Evolutionary conservation across 2,113 vertebrate species (phyloP).

Genomic region (Tychaedon coryphoeus): DNA sequence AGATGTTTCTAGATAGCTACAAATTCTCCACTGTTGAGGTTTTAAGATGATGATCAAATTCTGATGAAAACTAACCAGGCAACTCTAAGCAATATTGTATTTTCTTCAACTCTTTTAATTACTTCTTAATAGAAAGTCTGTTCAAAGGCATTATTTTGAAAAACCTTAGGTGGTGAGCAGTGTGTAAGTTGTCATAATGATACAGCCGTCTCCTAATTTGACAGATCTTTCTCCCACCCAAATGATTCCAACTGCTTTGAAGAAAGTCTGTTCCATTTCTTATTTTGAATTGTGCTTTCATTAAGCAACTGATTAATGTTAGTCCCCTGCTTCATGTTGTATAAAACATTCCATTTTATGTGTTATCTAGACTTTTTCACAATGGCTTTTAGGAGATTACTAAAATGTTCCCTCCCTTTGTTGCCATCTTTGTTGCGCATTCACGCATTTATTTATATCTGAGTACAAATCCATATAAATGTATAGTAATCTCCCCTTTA

Average conservation of each 20-base stretch:
- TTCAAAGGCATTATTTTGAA: background rate
- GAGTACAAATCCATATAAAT: background rate
- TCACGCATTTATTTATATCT: background rate
- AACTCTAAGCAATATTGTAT: background rate
- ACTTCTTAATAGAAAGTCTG: background rate
- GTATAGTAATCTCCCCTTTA: background rate
- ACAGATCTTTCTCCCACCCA: background rate
- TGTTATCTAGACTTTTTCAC: slow-evolving; percentile 6
- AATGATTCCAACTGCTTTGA: background rate
- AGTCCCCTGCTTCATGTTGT: background rate
- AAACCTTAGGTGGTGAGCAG: background rate
- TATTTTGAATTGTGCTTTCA: background rate
- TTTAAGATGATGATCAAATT: background rate
- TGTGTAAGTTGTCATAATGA: background rate
- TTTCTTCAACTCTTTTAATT: background rate
- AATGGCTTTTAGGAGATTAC: background rate
- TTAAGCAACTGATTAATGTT: background rate
- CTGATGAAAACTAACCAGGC: background rate
- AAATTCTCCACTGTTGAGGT: background rate
- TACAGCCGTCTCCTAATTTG: background rate
- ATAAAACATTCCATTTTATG: background rate
- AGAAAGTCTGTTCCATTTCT: background rate
- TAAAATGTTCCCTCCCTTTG: background rate
- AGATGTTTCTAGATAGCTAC: background rate
- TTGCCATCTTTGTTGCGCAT: background rate